A percentile compares a stretch with the other conserved stretches of the same genome.
Conservation (phyloP, 2,797 vertebrate species). For the Crocidura indochinensis region DNA sequence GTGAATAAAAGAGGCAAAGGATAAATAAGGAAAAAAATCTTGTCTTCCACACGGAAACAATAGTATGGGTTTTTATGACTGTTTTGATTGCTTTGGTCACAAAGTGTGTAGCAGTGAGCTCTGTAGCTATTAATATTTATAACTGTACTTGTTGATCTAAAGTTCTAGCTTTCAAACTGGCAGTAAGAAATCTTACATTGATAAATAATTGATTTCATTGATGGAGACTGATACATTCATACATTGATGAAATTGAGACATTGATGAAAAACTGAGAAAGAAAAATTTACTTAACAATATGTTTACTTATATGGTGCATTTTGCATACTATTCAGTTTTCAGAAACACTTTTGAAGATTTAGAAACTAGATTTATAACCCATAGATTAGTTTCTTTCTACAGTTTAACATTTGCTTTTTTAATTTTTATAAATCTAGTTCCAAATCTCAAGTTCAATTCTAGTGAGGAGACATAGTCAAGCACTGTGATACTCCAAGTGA, state of each 20-base stretch:
- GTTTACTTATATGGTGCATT: background rate
- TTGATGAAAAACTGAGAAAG: background rate
- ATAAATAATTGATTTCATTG: too few species aligned
- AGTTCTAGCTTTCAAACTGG: background rate
- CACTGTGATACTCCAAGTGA: background rate
- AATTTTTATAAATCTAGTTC: conserved; percentile 19
- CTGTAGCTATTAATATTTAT: background rate
- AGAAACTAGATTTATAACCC: conserved; percentile 16
- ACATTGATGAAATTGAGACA: too few species aligned
- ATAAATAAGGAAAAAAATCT: background rate
- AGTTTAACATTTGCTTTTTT: conserved; percentile 9
- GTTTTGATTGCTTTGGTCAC: background rate
- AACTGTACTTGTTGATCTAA: background rate
- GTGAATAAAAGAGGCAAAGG: conserved; percentile 18
- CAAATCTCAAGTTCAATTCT: background rate
- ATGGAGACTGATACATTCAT: too few species aligned
- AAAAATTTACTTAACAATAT: background rate
- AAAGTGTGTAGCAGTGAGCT: background rate
- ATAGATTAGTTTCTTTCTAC: background rate
- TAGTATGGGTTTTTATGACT: background rate
- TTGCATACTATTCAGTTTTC: conserved; percentile 45
- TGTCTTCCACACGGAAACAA: background rate
- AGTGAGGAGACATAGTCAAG: background rate
- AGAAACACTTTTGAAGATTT: background rate
- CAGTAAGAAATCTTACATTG: background rate